Base-by-base conservation (phyloP, 2,797 vertebrate genomes). In the Ctenosaura bakeri region DNA sequence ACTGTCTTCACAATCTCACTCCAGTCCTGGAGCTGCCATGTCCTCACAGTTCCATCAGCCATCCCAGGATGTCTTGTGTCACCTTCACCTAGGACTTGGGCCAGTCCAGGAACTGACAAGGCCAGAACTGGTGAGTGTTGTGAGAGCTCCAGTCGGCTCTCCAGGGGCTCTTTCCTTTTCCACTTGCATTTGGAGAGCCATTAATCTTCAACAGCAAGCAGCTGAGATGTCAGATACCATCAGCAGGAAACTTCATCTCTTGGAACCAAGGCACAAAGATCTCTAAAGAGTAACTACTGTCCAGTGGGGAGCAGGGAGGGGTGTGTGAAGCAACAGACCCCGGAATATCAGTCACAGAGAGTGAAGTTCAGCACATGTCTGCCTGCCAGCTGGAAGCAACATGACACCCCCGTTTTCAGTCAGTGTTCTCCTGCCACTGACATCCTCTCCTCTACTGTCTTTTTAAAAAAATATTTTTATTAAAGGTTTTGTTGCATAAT, bases 151-250 rank as follows among this genome's bases (percentile, higher is more conserved):
- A 76, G 73, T 76, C 50, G 38, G 22, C 22, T 90, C 88, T 87
- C 91, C 26, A 32, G 91, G 76, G 88, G 88, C 85, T 84, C 80
- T 87, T 90, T 73, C 54, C 80, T 76, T 84, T 54, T 90, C 88
- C 74, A 78, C 80, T 87, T 87, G 64, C 38, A 66, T 84, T 84
- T 87, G 80, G 88, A 92, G 81, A 87, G 59, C 66, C 85, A 92
- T 92, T 87, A 84, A 92, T 89, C 85, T 92, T 64, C 88, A 46
- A n/a, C 74, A 84, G 81, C 7, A 64, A 90, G 50, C 66, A 14
- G 20, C 88, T 74, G 80, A 92, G 88, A 90, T 1, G 88, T 92
- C 91, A 87, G 85, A 87, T 89, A 80, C 54, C 52, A 90, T 89
- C 88, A 92, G 88, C 62, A 84, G 89, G 87, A 56, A 66, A 79